Evolutionary conservation across 1,140 invertebrate genomes (phyloP).

Genomic region (Phymastichus coffea): DNA sequence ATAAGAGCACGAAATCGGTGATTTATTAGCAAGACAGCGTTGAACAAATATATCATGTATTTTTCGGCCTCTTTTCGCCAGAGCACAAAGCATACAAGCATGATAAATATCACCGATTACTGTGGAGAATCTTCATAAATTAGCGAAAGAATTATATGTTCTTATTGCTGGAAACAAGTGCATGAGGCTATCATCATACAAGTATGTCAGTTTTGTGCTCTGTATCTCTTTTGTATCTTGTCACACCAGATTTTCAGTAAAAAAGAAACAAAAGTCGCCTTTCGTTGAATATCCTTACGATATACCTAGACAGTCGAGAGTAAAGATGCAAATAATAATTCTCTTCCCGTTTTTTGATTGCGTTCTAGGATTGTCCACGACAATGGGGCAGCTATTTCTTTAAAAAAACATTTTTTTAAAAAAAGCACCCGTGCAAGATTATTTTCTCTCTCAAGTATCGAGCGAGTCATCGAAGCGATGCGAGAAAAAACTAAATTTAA

Average conservation of each 20-base stretch:
- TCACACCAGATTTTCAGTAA: too few relatives aligned
- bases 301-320: conserved; percentile 17
- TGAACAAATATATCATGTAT: background rate
- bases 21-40: background rate
- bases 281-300: conserved; percentile 19
- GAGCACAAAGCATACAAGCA: conserved; percentile 34
- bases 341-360: conserved; percentile 50
- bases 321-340: conserved; percentile 36
- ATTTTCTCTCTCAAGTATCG: conserved; percentile 40
- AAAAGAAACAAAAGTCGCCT: conserved; percentile 16
- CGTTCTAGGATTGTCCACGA: conserved; percentile 57
- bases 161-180: conserved; percentile 17
- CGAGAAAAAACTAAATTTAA: too few relatives aligned
- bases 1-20: background rate
- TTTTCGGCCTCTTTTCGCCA: conserved; percentile 7
- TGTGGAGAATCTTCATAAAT: background rate
- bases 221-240: too few relatives aligned
- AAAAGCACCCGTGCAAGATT: conserved; percentile 40
- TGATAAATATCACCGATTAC: conserved; percentile 27
- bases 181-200: conserved; percentile 23
- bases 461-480: conserved; percentile 32
- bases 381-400: conserved; percentile 59
- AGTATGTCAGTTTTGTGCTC: too few relatives aligned
- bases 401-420: conserved; percentile 45
- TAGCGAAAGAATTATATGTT: background rate